Base-by-base conservation (phyloP, 2,113 vertebrate species). In the Sprattus sprattus region DNA sequence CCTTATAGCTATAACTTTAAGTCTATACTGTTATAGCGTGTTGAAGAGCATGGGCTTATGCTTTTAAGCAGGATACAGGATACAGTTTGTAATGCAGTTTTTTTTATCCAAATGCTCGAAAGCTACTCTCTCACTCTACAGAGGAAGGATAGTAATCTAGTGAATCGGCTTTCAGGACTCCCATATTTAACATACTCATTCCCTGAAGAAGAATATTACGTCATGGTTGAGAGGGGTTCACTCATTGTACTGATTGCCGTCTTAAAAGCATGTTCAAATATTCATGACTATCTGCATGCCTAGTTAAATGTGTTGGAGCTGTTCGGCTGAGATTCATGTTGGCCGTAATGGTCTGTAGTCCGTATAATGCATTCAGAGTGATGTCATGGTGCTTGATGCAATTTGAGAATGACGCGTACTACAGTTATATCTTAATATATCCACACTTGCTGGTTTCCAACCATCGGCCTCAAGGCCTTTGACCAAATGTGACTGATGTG, bases 211-310 rank as follows among this genome's bases (percentile, higher is more conserved):
- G 64, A 32, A 78, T 44, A 32, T 78, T 28, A 78, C 25, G 28
- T 78, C 71, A 78, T 78, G 25, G 71, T 32, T 78, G 71, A 78
- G 28, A 78, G 39, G 10, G 18, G 71, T 78, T 39, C 71, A 32
- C 25, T 78, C 71, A 78, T 78, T 32, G 25, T 78, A 13, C 71
- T 78, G 9, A 83, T 89, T 25, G 20, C 81, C 50, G 46, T 64
- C 18, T 45, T 85, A 82, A 52, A 45, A 87, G 49, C 46, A 78
- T 78, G 71, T 39, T 87, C 60, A 84, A 87, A 89, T 71, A 44
- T 60, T 83, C 47, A 83, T 85, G 78, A 49, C 60, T 28, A 50
- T 81, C 46, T 49, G 45, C 44, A 71, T 75, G 49, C 71, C 81
- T 82, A 83, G 81, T 84, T 54, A 39, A 67, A 32, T 60, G 82